These are phyloP conservation scores for Paramormyrops kingsleyae DNA, from an alignment of 2,113 vertebrate genomes.

Conservation along the genomic window DNA sequence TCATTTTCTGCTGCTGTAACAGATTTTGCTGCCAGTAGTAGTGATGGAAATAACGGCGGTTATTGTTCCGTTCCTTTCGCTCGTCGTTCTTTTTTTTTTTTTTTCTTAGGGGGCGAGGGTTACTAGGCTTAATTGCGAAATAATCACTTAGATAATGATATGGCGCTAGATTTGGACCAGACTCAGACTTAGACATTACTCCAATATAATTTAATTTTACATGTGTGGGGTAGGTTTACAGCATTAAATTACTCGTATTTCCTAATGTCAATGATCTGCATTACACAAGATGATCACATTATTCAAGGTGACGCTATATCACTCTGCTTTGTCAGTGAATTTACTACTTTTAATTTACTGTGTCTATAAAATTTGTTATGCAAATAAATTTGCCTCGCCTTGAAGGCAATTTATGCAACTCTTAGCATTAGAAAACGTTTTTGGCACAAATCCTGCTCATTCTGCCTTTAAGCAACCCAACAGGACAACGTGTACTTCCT, in stretches of 20 bases:
- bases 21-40: neutral
- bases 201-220: neutral
- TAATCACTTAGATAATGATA: neutral
- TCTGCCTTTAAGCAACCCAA: neutral
- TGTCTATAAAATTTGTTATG: neutral
- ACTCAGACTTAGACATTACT: neutral
- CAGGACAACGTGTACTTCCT: neutral
- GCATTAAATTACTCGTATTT: neutral
- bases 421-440: neutral
- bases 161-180: neutral
- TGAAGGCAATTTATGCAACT: neutral
- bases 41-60: neutral
- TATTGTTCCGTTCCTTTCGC: neutral
- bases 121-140: neutral
- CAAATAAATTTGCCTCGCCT: neutral
- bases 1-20: neutral
- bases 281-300: neutral
- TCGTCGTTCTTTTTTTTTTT: neutral
- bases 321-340: neutral
- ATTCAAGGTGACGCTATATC: neutral
- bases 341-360: neutral
- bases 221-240: neutral
- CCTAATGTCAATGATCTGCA: neutral
- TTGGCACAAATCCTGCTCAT: neutral
- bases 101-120: neutral